Percentiles rank a stretch among this genome's conserved stretches.
phyloP scores from a whole-genome alignment of 2,888 invertebrate species.

The Drosophila eohydei region DNA sequence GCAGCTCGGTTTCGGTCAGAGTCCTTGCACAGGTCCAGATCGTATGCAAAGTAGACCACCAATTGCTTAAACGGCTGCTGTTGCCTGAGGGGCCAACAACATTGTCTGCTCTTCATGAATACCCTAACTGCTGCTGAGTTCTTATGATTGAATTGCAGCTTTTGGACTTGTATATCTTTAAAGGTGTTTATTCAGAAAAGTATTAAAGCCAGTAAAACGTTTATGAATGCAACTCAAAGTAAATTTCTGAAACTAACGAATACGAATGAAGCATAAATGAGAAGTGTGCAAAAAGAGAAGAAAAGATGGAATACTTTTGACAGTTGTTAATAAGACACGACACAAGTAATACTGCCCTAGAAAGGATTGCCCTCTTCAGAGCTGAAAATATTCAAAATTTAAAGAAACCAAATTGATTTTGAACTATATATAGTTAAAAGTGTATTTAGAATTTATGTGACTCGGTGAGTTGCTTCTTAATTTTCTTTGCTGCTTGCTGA shows the following conservation, averaged over 20 bases:
- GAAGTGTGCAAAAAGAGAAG: background rate
- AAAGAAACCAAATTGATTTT: no score
- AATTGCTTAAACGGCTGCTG: constrained; percentile 57
- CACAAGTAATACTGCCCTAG: no score
- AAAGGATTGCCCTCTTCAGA: no score
- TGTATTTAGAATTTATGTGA: background rate
- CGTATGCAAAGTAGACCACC: constrained; percentile 69
- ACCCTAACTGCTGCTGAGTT: constrained; percentile 4
- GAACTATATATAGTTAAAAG: background rate
- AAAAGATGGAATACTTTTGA: no score
- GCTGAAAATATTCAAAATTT: no score
- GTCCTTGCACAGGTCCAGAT: constrained; percentile 26
- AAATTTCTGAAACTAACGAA: background rate
- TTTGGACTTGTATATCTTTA: background rate
- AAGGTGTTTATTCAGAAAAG: background rate
- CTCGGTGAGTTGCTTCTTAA: background rate
- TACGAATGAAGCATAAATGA: background rate
- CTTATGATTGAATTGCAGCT: background rate
- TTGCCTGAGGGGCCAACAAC: constrained; percentile 20
- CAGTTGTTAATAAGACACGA: no score
- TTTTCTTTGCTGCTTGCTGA: constrained; percentile 29
- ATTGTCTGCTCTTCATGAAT: constrained; percentile 26
- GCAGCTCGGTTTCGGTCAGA: constrained; percentile 1
- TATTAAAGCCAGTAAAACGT: background rate
- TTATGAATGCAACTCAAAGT: background rate